Evolutionary conservation across 2,888 invertebrate species (phyloP), one percentile per base, ranked within the genome.

Genomic region (Flabesymbios commensalis): DNA sequence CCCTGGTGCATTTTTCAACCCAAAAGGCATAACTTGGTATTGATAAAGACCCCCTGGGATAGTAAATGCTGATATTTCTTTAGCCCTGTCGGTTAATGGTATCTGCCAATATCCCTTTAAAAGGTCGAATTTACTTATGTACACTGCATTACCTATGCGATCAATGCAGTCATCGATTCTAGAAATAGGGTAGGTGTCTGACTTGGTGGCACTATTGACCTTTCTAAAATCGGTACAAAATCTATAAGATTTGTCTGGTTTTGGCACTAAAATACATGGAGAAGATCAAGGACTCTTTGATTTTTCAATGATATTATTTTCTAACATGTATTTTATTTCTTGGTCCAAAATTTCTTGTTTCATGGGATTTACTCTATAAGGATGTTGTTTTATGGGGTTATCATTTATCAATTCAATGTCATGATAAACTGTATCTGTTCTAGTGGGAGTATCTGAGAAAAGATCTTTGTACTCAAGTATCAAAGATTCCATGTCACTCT

Each of bases 41-140:
- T 36, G 19, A 36, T 19, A 53, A 32, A 53, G 24, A 17, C 53
- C 53, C 4, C 7, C 14, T 36, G 36, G 53, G 7, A 39, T 53
- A 19, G 36, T 53, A 39, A 53, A 53, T 36, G 53, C 53, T 10
- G 53, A 36, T 22, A 10, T 53, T 5, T 10, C 14, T 22, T 36
- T 7, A 22, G 32, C n/a, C n/a, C 17, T n/a, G 5, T 10, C n/a
- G 19, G 19, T 22, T 19, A 53, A n/a, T 5, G 36, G 36, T 4
- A 36, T 36, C 36, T 53, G 53, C 32, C 36, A 36, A 36, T 53
- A 53, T 22, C 53, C 53, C 14, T 53, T 36, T 7, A 39, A 19
- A 5, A 53, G n/a, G 19, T 53, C 53, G 10, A 53, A 19, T 7
- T 7, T 53, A 5, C 36, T 17, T 5, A 53, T 49, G 19, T 49